Evolutionary conservation across 2,113 vertebrate species (phyloP).

Genomic region (Daphoenositta chrysoptera): DNA sequence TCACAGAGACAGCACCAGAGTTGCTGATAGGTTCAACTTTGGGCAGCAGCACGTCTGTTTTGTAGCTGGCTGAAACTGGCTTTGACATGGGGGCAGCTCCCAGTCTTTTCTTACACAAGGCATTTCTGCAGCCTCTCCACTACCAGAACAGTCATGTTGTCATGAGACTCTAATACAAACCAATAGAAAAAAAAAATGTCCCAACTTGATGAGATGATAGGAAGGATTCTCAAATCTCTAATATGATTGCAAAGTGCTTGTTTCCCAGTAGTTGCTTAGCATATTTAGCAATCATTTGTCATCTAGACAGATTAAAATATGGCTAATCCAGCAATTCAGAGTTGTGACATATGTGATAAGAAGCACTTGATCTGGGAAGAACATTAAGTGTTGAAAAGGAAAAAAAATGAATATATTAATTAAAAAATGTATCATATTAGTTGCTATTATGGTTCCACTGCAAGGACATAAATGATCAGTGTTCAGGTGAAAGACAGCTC

Average conservation of each 20-base stretch:
- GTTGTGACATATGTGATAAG: not conserved
- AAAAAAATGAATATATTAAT: not conserved
- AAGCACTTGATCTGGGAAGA: not conserved
- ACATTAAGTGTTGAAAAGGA: not conserved
- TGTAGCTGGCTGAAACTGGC: not conserved
- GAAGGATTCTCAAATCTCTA: not conserved
- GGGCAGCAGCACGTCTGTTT: not conserved
- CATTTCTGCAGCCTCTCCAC: not conserved
- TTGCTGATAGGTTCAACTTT: not conserved
- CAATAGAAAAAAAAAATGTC: not conserved
- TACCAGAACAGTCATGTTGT: not conserved
- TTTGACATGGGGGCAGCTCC: not conserved
- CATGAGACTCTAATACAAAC: not conserved
- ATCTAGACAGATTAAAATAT: not conserved
- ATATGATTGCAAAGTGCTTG: not conserved
- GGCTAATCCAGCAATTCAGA: not conserved
- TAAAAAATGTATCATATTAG: not conserved
- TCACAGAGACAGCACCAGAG: not conserved
- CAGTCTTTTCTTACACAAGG: not conserved
- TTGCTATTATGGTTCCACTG: not conserved
- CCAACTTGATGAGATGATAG: rapidly evolving
- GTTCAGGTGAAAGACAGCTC: not conserved
- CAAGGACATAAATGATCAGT: not conserved
- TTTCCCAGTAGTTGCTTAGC: not conserved
- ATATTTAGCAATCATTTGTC: not conserved